phyloP scores from a whole-genome alignment of 2,888 invertebrate species.

The Drosophila kuntzei region DNA sequence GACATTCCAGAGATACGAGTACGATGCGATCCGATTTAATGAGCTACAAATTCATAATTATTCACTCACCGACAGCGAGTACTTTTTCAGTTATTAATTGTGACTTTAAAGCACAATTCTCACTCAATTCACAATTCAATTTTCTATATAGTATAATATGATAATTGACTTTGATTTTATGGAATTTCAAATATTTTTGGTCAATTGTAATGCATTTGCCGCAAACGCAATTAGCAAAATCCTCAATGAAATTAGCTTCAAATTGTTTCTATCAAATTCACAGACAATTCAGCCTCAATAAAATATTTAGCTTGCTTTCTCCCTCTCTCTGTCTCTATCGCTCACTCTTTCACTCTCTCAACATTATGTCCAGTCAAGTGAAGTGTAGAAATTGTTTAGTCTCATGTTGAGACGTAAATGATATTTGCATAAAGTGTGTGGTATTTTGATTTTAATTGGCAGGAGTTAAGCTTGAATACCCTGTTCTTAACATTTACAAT shows the following conservation, averaged over 20 bases:
- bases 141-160: constrained; percentile 4
- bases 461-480: constrained; percentile 6
- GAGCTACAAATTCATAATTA: constrained; percentile 30
- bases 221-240: constrained; percentile 41
- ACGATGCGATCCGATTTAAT: constrained; percentile 30
- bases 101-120: constrained; percentile 1
- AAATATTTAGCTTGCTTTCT: constrained; percentile 18
- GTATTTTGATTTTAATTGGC: constrained; percentile 38
- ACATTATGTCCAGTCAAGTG: constrained; percentile 25
- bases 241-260: constrained; percentile 53
- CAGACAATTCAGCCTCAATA: constrained; percentile 30
- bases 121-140: constrained; percentile 8
- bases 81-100: background rate
- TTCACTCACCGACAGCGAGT: background rate
- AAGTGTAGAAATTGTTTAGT: constrained; percentile 41
- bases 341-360: background rate
- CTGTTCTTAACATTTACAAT: background rate
- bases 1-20: constrained; percentile 27
- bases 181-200: constrained; percentile 17
- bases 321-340: background rate
- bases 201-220: constrained; percentile 26
- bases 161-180: constrained; percentile 29
- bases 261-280: constrained; percentile 44
- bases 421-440: constrained; percentile 26
- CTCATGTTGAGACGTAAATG: constrained; percentile 24